Percentiles rank a stretch among this genome's conserved stretches.
These are phyloP conservation scores for Myripristis murdjan DNA, from an alignment of 2,797 vertebrate genomes.

Conservation along the genomic window DNA sequence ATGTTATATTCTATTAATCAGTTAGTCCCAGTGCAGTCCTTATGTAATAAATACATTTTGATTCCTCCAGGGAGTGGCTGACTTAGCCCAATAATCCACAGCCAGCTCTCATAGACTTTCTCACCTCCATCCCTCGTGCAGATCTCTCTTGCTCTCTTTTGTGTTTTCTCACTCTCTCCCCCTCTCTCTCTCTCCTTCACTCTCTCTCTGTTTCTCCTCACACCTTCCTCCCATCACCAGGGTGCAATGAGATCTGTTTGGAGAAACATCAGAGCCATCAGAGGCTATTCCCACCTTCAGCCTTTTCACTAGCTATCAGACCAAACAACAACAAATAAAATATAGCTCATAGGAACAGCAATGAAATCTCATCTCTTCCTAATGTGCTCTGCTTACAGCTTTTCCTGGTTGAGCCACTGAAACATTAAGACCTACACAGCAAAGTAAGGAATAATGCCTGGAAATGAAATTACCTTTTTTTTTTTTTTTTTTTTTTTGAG, in stretches of 20 bases:
- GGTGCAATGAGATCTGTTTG: constrained; percentile 55
- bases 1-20: constrained; percentile 45
- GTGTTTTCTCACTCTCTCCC: not conserved
- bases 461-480: not conserved
- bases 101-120: constrained; percentile 45
- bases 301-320: not conserved
- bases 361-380: not conserved
- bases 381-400: constrained; percentile 2
- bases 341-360: constrained; percentile 17
- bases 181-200: not conserved
- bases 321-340: constrained; percentile 11
- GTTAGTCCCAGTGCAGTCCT: constrained; percentile 46
- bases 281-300: constrained; percentile 13
- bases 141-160: not conserved
- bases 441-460: not conserved
- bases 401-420: not conserved
- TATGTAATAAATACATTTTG: constrained; percentile 30
- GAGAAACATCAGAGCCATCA: constrained; percentile 36
- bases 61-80: constrained; percentile 46
- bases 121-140: constrained; percentile 51
- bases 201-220: constrained; percentile 10
- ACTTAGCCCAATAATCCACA: constrained; percentile 48
- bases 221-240: constrained; percentile 39
- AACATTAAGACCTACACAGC: not conserved
- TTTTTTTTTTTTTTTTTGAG: too few relatives aligned